phyloP scores from a whole-genome alignment of 1,140 invertebrate species.

The Hyles euphorbiae region DNA sequence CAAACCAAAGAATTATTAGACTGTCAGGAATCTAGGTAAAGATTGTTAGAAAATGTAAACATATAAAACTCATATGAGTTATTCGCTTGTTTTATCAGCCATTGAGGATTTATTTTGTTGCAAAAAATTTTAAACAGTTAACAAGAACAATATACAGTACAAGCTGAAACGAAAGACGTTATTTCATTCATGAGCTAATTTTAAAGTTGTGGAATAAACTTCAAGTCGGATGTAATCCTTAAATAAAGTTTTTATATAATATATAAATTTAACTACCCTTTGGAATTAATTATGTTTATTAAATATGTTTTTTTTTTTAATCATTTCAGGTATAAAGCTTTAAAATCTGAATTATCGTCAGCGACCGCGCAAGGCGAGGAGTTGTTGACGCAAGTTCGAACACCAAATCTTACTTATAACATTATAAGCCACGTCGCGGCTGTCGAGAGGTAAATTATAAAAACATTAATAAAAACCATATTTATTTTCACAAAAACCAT shows the following conservation, averaged over 20 bases:
- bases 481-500: too few species aligned
- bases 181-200: too few species aligned
- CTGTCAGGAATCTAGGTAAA: slow-evolving; percentile 70
- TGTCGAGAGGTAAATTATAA: slow-evolving; percentile 85
- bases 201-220: too few species aligned
- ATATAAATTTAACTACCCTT: background rate
- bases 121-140: too few species aligned
- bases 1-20: slow-evolving; percentile 76
- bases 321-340: slow-evolving; percentile 71
- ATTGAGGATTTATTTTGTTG: background rate
- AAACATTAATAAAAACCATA: too few species aligned
- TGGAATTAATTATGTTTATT: background rate
- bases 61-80: too few species aligned
- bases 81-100: background rate
- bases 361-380: slow-evolving; percentile 90
- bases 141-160: too few species aligned
- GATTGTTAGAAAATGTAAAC: background rate
- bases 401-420: slow-evolving; percentile 78
- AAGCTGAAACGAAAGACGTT: too few species aligned
- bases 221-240: too few species aligned
- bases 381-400: slow-evolving; percentile 81
- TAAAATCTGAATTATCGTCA: slow-evolving; percentile 85
- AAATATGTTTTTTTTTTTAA: background rate
- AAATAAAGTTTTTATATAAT: too few species aligned
- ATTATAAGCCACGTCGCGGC: slow-evolving; percentile 93